Conservation (phyloP, 2,113 vertebrate genomes). For the Cisticola juncidis region DNA sequence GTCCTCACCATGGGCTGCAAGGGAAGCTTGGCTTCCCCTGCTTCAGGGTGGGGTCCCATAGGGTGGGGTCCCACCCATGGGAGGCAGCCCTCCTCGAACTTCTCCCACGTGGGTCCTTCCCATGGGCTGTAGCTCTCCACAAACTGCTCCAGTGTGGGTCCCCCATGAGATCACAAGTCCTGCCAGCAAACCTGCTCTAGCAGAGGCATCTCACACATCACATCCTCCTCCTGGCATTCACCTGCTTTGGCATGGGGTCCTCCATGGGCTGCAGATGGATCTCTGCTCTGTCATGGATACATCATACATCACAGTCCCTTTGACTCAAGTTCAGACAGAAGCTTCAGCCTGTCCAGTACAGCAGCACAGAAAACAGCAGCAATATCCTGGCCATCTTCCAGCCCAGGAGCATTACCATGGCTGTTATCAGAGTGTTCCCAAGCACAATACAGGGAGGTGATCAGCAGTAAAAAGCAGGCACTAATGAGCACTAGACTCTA, state of each 20-base stretch:
- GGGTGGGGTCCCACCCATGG: background rate
- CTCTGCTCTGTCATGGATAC: background rate
- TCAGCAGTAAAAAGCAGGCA: background rate
- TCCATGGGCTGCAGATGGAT: background rate
- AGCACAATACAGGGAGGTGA: background rate
- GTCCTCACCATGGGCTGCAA: background rate
- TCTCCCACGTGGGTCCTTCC: background rate
- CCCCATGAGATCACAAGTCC: background rate
- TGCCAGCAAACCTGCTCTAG: background rate
- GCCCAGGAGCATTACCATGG: background rate
- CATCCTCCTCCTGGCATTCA: background rate
- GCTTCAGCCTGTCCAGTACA: background rate
- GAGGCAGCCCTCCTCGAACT: background rate
- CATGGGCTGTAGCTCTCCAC: background rate
- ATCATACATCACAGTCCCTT: fast-evolving
- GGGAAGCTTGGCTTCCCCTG: background rate
- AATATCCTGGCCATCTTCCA: background rate
- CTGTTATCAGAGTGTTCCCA: background rate
- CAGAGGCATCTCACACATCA: background rate
- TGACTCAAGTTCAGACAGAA: background rate
- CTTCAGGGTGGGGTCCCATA: background rate
- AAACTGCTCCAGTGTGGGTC: background rate
- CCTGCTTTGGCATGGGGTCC: background rate
- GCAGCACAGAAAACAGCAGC: background rate
- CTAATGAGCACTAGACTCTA: background rate